These are phyloP conservation scores for Nanger granti DNA, from an alignment of 2,113 vertebrate species.

Conservation along the genomic window DNA sequence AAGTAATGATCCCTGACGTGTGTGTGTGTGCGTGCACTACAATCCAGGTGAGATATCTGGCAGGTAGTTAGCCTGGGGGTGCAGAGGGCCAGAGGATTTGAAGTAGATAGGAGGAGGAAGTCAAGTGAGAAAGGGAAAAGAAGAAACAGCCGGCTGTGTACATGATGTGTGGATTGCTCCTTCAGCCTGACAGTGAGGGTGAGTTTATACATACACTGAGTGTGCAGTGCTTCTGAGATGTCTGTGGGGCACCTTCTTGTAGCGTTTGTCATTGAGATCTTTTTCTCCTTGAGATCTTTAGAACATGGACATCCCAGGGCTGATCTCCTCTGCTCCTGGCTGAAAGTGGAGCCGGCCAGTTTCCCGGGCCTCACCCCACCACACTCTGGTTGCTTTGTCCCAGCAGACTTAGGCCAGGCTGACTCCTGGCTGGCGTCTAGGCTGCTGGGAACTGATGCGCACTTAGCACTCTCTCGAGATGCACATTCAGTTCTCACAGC, in stretches of 20 bases:
- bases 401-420: neutral
- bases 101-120: neutral
- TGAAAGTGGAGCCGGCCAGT: fast-evolving
- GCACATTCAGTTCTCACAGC: neutral
- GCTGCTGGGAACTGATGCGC: neutral
- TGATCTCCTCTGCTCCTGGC: neutral
- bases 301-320: neutral
- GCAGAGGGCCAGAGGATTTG: neutral
- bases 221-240: neutral
- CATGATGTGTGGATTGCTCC: fast-evolving
- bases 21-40: too few species aligned
- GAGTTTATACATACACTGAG: neutral
- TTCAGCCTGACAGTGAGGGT: fast-evolving
- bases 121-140: neutral
- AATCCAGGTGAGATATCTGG: neutral
- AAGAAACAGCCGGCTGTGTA: fast-evolving
- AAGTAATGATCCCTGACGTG: neutral
- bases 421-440: neutral
- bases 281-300: neutral
- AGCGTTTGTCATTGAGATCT: fast-evolving
- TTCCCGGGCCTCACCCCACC: neutral
- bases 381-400: neutral
- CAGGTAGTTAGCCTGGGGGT: too few species aligned
- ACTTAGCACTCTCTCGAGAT: neutral
- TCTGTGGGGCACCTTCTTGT: neutral